Evolutionary conservation across 1,140 invertebrate species (phyloP).

Genomic region (Drosophila sucinea): DNA sequence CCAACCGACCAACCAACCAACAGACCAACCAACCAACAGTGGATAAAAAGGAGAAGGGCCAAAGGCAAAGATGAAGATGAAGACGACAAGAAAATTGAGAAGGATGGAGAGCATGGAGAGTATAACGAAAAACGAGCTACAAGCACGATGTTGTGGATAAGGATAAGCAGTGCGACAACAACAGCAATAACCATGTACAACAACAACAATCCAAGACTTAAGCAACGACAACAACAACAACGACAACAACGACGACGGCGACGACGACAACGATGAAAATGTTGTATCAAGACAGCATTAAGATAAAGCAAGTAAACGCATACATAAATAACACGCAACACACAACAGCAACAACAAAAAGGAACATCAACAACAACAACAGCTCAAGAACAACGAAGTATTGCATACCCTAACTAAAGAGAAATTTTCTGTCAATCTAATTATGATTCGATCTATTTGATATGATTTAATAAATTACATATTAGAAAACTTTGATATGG

Average conservation of each 20-base stretch:
- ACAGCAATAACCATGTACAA: conserved; percentile 38
- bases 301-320: conserved; percentile 78
- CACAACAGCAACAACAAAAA: conserved; percentile 2
- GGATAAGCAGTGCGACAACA: conserved; percentile 68
- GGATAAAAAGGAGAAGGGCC: conserved; percentile 25
- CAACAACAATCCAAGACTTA: conserved; percentile 42
- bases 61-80: conserved; percentile 42
- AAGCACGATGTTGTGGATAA: conserved; percentile 74
- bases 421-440: too few relatives aligned
- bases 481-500: too few relatives aligned
- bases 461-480: too few relatives aligned
- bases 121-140: conserved; percentile 10
- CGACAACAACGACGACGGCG: conserved; percentile 25
- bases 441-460: too few relatives aligned
- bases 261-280: conserved; percentile 59
- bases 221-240: conserved; percentile 30
- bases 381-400: neutral
- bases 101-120: conserved; percentile 7
- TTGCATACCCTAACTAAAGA: neutral
- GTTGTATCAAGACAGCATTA: conserved; percentile 78
- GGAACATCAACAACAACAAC: neutral
- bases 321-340: conserved; percentile 59
- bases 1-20: neutral
- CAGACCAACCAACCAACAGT: conserved; percentile 20
- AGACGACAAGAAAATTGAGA: conserved; percentile 24